These are phyloP conservation scores for Rhynchopsitta pachyrhyncha DNA, from an alignment of 2,113 vertebrate genomes.

Conservation along the genomic window DNA sequence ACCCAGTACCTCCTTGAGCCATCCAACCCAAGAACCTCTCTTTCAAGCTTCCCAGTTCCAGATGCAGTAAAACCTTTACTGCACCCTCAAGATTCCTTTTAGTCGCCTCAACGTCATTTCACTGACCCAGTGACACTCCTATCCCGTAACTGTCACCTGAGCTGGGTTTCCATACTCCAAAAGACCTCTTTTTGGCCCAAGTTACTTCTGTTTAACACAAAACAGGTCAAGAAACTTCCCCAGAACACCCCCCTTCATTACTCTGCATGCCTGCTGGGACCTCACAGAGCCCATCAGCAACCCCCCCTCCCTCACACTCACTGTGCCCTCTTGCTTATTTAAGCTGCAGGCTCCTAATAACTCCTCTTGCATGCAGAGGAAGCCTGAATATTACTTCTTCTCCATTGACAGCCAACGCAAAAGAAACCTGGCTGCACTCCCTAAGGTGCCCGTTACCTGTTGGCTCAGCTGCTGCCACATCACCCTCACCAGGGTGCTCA, in stretches of 20 bases:
- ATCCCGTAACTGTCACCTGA: not conserved
- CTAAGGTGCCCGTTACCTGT: not conserved
- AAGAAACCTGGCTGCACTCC: not conserved
- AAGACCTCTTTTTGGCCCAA: not conserved
- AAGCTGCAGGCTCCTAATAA: not conserved
- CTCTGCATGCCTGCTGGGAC: not conserved
- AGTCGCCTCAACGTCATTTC: not conserved
- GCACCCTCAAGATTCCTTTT: not conserved
- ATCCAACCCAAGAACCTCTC: not conserved
- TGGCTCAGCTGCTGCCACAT: not conserved
- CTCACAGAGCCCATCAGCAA: not conserved
- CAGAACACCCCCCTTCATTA: not conserved
- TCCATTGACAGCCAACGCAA: not conserved
- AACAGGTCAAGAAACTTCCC: not conserved
- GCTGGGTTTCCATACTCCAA: not conserved
- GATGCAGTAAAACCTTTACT: accelerated
- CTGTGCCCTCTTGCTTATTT: accelerated
- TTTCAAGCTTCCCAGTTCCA: not conserved
- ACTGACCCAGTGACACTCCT: not conserved
- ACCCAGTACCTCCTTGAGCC: not conserved
- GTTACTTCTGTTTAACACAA: not conserved
- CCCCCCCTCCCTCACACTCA: not conserved
- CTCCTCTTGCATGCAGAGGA: not conserved
- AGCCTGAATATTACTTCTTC: not conserved
- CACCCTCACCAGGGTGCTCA: not conserved